Base-by-base conservation (phyloP, 2,797 vertebrate species). In the Pseudochaenichthys georgianus region DNA sequence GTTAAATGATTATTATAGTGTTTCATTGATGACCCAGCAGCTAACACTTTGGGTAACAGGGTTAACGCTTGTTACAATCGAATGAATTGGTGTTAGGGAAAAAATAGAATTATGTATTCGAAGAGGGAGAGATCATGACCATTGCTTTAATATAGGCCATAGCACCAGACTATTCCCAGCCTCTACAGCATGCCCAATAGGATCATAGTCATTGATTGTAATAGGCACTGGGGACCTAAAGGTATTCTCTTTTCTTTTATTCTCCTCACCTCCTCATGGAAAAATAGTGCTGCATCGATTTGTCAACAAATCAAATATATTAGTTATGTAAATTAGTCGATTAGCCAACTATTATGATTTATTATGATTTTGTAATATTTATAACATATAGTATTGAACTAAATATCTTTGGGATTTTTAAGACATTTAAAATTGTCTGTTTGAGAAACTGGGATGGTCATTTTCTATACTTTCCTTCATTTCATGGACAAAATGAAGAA, bases 151-250 rank as follows among this genome's bases (percentile, higher is more conserved):
- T 16, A 19, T 12, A 42, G 16, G 41, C 10, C 48, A 41, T 1
- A 21, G 10, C 23, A 12, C 46, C 9, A 19, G 41, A 19, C 51
- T 38, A 15, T 62, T 77, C 15, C n/a, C 41, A 47, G 43, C 64
- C 34, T 69, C 72, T n/a, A 70, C 7, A 9, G 21, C 17, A 70
- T 41, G 15, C 58, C 53, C 58, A 70, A 19, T 68, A 28, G n/a
- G 9, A 31, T 61, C 17, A 48, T 19, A 17, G 11, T 42, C 45
- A 63, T 65, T 38, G 8, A 4, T 53, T 55, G 21, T 21, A 64
- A 73, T 28, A 3, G 31, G 15, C 15, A n/a, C 34, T 28, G 53
- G 47, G 41, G 0, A 50, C 17, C 53, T 61, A 9, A 51, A 57
- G 45, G 65, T 60, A 1, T 13, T 42, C 34, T 34, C 42, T n/a